Conservation (phyloP, 1,140 invertebrate species). For the Bacillus rossius region DNA sequence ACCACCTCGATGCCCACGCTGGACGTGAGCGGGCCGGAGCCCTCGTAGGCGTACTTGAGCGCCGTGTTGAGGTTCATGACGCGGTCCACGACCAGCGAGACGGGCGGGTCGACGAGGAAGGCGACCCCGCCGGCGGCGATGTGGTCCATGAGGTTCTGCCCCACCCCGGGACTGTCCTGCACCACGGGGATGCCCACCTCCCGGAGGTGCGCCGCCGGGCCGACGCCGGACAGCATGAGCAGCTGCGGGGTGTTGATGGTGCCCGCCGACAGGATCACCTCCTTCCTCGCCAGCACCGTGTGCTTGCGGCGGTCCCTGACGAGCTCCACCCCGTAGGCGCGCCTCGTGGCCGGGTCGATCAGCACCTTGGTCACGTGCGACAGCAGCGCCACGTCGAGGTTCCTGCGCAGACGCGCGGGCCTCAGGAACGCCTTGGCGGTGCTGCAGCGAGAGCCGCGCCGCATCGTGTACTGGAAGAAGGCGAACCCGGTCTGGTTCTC, state of each 20-base stretch:
- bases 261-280: conserved; percentile 66
- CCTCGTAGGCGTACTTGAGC: conserved; percentile 33
- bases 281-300: conserved; percentile 58
- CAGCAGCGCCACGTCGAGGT: conserved; percentile 69
- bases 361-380: conserved; percentile 68
- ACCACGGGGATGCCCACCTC: conserved; percentile 41
- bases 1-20: conserved; percentile 78
- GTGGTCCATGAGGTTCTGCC: conserved; percentile 43
- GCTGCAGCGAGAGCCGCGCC: conserved; percentile 68
- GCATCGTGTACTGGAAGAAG: conserved; percentile 76
- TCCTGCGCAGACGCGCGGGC: conserved; percentile 62
- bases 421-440: conserved; percentile 74
- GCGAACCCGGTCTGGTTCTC: conserved; percentile 75
- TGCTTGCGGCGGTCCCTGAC: conserved; percentile 58
- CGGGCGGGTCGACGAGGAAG: conserved; percentile 37
- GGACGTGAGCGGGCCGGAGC: conserved; percentile 75
- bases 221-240: conserved; percentile 75
- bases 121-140: conserved; percentile 12
- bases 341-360: conserved; percentile 60
- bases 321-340: conserved; percentile 73
- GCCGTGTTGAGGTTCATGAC: conserved; percentile 48
- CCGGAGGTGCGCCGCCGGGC: conserved; percentile 53
- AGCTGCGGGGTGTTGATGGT: conserved; percentile 74
- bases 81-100: conserved; percentile 38
- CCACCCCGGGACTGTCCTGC: conserved; percentile 50